Evolutionary conservation across 2,113 vertebrate genomes (phyloP).

Genomic region (Catharus bicknelli): DNA sequence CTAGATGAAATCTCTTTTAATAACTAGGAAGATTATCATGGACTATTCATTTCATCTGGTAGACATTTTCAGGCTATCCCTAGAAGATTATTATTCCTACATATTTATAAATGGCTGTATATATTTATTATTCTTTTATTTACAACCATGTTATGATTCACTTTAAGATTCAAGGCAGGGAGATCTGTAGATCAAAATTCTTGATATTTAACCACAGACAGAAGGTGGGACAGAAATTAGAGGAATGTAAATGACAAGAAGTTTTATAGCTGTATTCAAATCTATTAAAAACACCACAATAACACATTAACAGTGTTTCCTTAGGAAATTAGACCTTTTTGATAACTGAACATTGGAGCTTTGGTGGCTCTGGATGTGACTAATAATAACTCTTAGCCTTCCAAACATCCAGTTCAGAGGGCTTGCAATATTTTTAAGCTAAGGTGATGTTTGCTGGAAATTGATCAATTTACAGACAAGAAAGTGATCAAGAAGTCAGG

Average conservation of each 20-base stretch:
- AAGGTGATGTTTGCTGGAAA: not conserved
- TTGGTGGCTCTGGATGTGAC: not conserved
- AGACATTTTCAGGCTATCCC: not conserved
- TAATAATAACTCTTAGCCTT: not conserved
- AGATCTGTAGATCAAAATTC: not conserved
- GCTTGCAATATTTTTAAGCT: not conserved
- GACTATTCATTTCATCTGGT: not conserved
- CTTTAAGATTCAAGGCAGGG: not conserved
- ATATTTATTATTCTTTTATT: not conserved
- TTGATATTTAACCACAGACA: not conserved
- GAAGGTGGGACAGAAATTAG: rapidly evolving
- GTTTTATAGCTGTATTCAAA: not conserved
- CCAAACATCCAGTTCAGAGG: rapidly evolving
- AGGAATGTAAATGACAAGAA: not conserved
- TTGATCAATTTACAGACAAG: not conserved
- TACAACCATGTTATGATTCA: not conserved
- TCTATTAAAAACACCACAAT: not conserved
- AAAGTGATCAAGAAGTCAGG: rapidly evolving
- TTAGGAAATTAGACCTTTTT: not conserved
- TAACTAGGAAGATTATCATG: slow-evolving; percentile 19
- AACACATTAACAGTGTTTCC: not conserved
- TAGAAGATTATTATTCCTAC: not conserved
- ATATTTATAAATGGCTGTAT: not conserved
- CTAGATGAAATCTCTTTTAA: slow-evolving; percentile 49
- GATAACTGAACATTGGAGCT: not conserved